Percentiles rank a stretch among this genome's conserved stretches.
These are phyloP conservation scores for Caenorhabditis latens DNA, from an alignment of 1,140 invertebrate species.

Conservation along the genomic window DNA sequence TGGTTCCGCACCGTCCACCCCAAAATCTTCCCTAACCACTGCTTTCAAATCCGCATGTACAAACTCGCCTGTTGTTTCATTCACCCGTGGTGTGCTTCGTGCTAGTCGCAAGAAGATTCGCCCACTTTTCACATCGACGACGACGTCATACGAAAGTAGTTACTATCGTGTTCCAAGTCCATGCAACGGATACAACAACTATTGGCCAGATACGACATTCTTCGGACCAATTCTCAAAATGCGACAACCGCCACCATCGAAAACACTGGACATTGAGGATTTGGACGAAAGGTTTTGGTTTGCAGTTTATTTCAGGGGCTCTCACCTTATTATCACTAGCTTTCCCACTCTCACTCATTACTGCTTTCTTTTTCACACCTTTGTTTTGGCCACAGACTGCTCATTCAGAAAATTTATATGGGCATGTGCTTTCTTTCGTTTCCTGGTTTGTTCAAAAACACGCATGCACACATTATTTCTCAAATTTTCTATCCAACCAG, in stretches of 20 bases:
- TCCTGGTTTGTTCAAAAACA: too few species aligned
- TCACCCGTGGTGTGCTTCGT: conserved; percentile 36
- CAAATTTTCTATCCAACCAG: too few species aligned
- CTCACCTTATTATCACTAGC: background rate
- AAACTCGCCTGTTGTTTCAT: conserved; percentile 34
- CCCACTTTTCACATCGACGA: background rate
- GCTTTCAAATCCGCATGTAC: conserved; percentile 3
- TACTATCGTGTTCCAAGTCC: conserved; percentile 13
- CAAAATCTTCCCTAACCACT: background rate
- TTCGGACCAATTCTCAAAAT: conserved; percentile 5
- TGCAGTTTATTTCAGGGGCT: background rate
- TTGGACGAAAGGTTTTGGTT: background rate
- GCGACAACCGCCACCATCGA: background rate
- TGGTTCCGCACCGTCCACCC: background rate
- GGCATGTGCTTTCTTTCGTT: too few species aligned
- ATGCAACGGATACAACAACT: background rate
- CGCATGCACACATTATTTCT: too few species aligned
- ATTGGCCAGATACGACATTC: background rate
- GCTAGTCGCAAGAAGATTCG: conserved; percentile 39
- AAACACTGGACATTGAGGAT: background rate
- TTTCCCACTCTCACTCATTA: too few species aligned
- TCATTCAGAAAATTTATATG: too few species aligned
- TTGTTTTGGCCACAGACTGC: too few species aligned
- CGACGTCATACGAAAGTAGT: background rate
- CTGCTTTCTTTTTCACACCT: too few species aligned